phyloP scores from a whole-genome alignment of 2,888 invertebrate genomes.

The Pegoplata infirma region DNA sequence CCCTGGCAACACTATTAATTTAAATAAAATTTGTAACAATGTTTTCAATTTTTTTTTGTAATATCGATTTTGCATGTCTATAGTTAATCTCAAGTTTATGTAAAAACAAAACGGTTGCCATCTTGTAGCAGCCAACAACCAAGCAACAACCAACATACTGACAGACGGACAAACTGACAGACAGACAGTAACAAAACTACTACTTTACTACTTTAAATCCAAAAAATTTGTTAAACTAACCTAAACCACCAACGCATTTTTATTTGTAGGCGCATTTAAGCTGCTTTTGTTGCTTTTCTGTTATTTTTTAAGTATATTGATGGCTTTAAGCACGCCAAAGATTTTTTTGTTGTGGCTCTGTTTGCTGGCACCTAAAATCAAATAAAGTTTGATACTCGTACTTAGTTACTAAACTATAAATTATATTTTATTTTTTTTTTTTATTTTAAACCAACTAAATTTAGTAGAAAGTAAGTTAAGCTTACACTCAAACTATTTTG shows the following conservation, averaged over 20 bases:
- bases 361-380: constrained; percentile 13
- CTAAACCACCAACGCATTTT: constrained; percentile 58
- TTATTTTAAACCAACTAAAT: constrained; percentile 42
- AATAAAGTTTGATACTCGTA: constrained; percentile 31
- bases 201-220: constrained; percentile 19
- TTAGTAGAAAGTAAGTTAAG: constrained; percentile 46
- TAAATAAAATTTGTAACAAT: constrained; percentile 46
- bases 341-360: constrained; percentile 1
- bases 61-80: constrained; percentile 58
- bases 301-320: constrained; percentile 46
- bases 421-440: constrained; percentile 37
- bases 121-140: constrained; percentile 35
- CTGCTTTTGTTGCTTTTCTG: neutral
- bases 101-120: constrained; percentile 58
- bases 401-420: constrained; percentile 49
- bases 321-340: constrained; percentile 54
- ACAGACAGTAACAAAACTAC: constrained; percentile 21
- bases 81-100: constrained; percentile 36
- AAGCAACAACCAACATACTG: no score
- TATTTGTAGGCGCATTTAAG: constrained; percentile 57
- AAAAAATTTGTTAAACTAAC: constrained; percentile 30
- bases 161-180: no score
- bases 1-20: constrained; percentile 32
- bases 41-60: constrained; percentile 7
- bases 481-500: neutral